A percentile compares a stretch with the other conserved stretches of the same genome.
Evolutionary conservation across 2,797 vertebrate species (phyloP).

Genomic region (Intellagama lesueurii): DNA sequence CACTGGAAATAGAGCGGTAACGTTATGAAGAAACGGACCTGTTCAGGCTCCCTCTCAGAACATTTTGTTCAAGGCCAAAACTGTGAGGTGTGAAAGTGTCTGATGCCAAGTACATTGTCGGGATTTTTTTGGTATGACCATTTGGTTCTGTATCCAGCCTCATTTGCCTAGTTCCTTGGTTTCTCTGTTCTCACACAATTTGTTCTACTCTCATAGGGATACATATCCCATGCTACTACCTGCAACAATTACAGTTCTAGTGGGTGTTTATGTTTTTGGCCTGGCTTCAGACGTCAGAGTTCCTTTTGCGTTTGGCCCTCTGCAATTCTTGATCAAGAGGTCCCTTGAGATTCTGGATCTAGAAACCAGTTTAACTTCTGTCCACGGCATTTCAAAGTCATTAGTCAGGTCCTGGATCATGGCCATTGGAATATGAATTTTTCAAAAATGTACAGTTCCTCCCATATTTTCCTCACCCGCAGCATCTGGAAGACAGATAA

Average conservation of each 20-base stretch:
- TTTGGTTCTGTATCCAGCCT: neutral
- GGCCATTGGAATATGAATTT: conserved; percentile 74
- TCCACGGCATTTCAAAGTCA: conserved; percentile 78
- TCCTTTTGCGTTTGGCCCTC: conserved; percentile 68
- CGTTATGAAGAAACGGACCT: neutral
- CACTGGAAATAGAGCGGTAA: neutral
- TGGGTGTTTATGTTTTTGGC: conserved; percentile 69
- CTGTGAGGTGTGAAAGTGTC: neutral
- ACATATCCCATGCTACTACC: conserved; percentile 55
- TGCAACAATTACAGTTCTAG: conserved; percentile 50
- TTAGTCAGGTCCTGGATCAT: conserved; percentile 79
- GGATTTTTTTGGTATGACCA: neutral
- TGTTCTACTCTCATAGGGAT: conserved; percentile 44
- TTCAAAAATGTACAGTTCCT: conserved; percentile 73
- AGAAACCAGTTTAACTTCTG: conserved; percentile 81
- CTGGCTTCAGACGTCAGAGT: conserved; percentile 58
- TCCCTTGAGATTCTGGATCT: conserved; percentile 72
- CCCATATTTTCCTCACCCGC: conserved; percentile 66
- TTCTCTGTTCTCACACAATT: conserved; percentile 37
- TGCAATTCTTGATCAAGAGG: conserved; percentile 66
- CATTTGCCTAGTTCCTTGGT: conserved; percentile 36
- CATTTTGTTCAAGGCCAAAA: neutral
- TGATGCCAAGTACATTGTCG: neutral
- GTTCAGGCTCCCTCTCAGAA: neutral
- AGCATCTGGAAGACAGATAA: conserved; percentile 81